Base-by-base conservation (phyloP, 2,113 vertebrate species). In the Coturnix japonica region DNA sequence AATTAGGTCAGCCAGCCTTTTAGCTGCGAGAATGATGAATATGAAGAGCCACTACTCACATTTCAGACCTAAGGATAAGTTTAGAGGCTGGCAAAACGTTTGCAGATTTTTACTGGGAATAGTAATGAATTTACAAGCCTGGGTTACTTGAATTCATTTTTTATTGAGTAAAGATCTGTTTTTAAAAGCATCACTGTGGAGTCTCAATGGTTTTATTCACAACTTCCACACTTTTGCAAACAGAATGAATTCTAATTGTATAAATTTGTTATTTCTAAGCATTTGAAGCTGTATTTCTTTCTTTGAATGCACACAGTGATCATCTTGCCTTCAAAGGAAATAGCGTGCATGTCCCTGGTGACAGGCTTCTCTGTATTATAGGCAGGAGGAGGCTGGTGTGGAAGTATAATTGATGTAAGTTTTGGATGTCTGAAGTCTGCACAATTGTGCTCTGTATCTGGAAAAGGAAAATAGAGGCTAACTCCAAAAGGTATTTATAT, bases 401-500 rank as follows among this genome's bases (percentile, higher is more conserved):
- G 80, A 30, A 67, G 16, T 67, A 87, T 88, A 95, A 85, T 2
- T 78, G 30, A 81, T 79, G 85, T 6, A 30, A 77, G 76, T 44
- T 94, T 94, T 91, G 81, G 94, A 94, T 72, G 2, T 86, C 26
- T 46, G 67, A 61, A 8, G 49, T 63, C 33, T 90, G 16, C 44
- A 74, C 49, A 11, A 94, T 11, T 0, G 5, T 64, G 23, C 11
- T 87, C 57, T 82, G 44, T 59, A 73, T 88, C 70, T 70, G 70
- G 81, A 90, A 95, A 69, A 89, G 31, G 17, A 93, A 93, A 95
- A 67, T 17, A 93, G 35, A 92, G 77, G 72, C 21, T 30, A 17
- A 12, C 35, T 39, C 8, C 23, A 63, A 87, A 93, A 92, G 20
- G 7, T 75, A 92, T 80, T 74, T 78, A 67, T 81, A 64, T 67